Evolutionary conservation across 2,888 invertebrate genomes (phyloP), one percentile per base, ranked within the genome.

Genomic region (Pseudanteris insignis): DNA sequence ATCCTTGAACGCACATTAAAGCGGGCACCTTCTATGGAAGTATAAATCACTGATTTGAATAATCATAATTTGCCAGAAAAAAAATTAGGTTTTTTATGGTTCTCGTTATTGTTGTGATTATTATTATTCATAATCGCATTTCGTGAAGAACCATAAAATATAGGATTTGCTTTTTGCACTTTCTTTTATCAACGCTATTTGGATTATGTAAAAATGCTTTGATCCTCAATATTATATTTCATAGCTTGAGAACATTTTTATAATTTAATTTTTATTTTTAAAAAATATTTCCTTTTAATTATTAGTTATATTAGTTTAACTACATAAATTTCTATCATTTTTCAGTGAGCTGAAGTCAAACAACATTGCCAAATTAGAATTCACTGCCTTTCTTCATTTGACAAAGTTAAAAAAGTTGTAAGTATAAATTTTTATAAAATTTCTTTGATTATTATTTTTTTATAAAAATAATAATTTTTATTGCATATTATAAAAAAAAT

Each of bases 301-400:
- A 21, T 21, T 7, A 21, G 7, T 21, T 21, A 21, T n/a, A n/a
- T n/a, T n/a, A n/a, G n/a, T n/a, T n/a, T n/a, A n/a, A n/a, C n/a
- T n/a, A n/a, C n/a, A n/a, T n/a, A n/a, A n/a, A n/a, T n/a, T n/a
- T n/a, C n/a, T n/a, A n/a, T n/a, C n/a, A n/a, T n/a, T 65, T 79
- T 81, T 13, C 78, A 83, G 83, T 63, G 81, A 82, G 65, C 68
- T 84, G 53, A 82, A 79, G 64, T 77, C 79, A 64, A 84, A 84
- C 71, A 81, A 79, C 63, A 80, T 84, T 53, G 74, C 73, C 15
- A 75, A 72, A 58, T 72, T 83, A 51, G 76, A 81, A 59, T 77
- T 75, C 18, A 69, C 70, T 37, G 74, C 72, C 1, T 59, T 79
- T 14, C 58, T 72, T 29, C 69, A 75, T 64, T 67, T 78, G 43